Conservation (phyloP, 2,888 invertebrate genomes). For the Drosophila diplacantha region DNA sequence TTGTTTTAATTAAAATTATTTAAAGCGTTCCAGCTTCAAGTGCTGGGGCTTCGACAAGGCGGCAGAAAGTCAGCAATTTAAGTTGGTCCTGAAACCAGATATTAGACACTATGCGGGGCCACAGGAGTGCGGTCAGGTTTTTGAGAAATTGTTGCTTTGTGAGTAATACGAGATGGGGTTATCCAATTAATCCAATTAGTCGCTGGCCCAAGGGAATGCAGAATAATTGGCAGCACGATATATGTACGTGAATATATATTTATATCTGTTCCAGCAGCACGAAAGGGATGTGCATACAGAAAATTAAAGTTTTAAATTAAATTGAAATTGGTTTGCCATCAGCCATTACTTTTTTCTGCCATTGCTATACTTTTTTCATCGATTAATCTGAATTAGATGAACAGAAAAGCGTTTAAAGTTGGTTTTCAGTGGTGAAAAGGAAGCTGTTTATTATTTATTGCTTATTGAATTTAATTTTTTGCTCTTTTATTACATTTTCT, state of each 20-base stretch:
- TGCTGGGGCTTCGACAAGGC: slow-evolving; percentile 38
- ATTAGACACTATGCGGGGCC: not conserved
- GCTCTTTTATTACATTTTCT: not conserved
- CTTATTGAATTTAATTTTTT: not conserved
- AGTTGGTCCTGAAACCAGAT: slow-evolving; percentile 4
- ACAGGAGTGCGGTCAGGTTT: slow-evolving; percentile 9
- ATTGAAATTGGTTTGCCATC: slow-evolving; percentile 5
- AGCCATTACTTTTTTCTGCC: not conserved
- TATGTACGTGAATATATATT: not conserved
- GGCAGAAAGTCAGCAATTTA: slow-evolving; percentile 9
- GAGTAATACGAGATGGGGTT: slow-evolving; percentile 22
- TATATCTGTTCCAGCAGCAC: slow-evolving; percentile 1
- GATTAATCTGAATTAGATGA: not conserved
- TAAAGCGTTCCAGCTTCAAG: slow-evolving; percentile 45
- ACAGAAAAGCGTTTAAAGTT: not conserved
- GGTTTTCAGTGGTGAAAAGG: not conserved
- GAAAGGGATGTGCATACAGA: too few relatives aligned
- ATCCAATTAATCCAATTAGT: slow-evolving; percentile 34
- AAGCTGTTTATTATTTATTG: not conserved
- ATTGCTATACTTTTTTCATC: not conserved
- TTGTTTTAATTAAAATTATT: slow-evolving; percentile 68
- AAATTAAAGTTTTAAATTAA: slow-evolving; percentile 7
- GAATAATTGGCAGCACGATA: slow-evolving; percentile 10
- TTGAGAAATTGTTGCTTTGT: slow-evolving; percentile 15
- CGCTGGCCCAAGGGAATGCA: slow-evolving; percentile 11